phyloP scores from a whole-genome alignment of 2,113 vertebrate genomes.

The Rousettus leschenaultii region DNA sequence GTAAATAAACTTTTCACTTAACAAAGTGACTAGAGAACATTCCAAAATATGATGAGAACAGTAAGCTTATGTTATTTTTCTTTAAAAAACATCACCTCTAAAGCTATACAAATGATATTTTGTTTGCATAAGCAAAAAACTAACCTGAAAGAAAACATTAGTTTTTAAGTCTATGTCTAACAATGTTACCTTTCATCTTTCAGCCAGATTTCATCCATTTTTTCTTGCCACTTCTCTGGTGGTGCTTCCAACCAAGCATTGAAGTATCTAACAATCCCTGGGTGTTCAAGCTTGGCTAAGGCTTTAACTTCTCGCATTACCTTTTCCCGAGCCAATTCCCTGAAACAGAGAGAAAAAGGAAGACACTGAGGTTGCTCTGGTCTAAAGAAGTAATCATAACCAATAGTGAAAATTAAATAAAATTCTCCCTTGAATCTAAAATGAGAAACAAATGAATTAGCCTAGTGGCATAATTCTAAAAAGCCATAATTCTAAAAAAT shows the following conservation, averaged over 20 bases:
- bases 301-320: constrained; percentile 99
- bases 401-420: neutral
- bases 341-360: constrained; percentile 59
- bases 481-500: neutral
- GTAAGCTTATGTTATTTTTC: neutral
- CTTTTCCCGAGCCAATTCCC: constrained; percentile 96
- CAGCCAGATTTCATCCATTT: constrained; percentile 96
- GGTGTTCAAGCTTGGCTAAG: constrained; percentile 96
- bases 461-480: neutral
- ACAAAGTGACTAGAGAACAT: neutral
- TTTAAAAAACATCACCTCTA: neutral
- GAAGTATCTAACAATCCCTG: constrained; percentile 98
- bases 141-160: neutral
- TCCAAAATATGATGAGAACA: neutral
- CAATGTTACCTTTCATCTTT: constrained; percentile 93
- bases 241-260: constrained; percentile 98
- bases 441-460: neutral
- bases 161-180: neutral
- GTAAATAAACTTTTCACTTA: neutral
- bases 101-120: neutral
- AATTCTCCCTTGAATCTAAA: constrained; percentile 14
- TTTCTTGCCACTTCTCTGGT: constrained; percentile 97
- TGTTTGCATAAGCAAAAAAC: neutral
- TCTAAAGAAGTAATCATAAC: neutral
- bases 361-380: neutral